These are phyloP conservation scores for Caenorhabditis tropicalis DNA, from an alignment of 1,140 invertebrate genomes.

Conservation along the genomic window DNA sequence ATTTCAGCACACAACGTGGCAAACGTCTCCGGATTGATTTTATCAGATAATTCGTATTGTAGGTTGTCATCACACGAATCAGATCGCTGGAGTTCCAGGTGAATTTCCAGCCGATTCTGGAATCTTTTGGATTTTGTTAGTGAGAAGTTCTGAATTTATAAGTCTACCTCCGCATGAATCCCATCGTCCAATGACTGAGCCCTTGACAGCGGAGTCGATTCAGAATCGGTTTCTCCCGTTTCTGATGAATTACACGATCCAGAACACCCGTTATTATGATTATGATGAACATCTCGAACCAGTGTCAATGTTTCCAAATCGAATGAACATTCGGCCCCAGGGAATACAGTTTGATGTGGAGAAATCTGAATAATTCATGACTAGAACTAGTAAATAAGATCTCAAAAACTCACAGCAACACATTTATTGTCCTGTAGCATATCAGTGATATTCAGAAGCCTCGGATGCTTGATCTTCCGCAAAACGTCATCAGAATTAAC, in stretches of 20 bases:
- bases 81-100: neutral
- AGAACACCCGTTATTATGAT: too few species aligned
- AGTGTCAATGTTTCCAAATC: conserved; percentile 43
- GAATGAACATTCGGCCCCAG: conserved; percentile 49
- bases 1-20: neutral
- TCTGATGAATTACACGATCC: neutral
- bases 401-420: neutral
- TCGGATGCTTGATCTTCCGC: conserved; percentile 4
- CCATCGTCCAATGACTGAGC: neutral
- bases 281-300: neutral
- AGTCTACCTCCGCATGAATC: neutral
- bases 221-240: neutral
- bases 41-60: neutral
- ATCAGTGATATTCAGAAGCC: conserved; percentile 3
- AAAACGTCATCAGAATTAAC: neutral
- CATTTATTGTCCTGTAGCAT: conserved; percentile 11
- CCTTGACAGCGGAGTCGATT: neutral
- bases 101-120: neutral
- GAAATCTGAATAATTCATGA: conserved; percentile 39
- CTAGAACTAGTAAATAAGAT: neutral
- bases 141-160: neutral
- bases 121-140: neutral
- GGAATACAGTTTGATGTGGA: conserved; percentile 46
- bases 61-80: conserved; percentile 8
- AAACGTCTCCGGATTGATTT: neutral